These are phyloP conservation scores for Drosophila quinaria DNA, from an alignment of 2,888 invertebrate species.

Conservation along the genomic window DNA sequence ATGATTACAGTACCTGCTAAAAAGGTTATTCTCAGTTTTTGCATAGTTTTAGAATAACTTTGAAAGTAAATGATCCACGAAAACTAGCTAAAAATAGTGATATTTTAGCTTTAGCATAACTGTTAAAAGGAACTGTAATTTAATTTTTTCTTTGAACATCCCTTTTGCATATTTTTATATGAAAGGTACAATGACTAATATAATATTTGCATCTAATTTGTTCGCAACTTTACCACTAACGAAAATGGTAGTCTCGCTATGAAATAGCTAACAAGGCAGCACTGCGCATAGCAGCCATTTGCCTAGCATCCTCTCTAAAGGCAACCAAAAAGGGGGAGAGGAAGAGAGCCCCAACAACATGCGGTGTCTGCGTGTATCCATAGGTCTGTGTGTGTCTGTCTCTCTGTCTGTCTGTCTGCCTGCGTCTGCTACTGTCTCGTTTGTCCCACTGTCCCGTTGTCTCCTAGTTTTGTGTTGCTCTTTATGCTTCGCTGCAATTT, in stretches of 20 bases:
- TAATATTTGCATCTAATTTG: too few species aligned
- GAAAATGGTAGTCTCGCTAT: neutral
- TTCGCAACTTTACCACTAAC: neutral
- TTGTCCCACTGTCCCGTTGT: constrained; percentile 15
- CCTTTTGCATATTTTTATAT: too few species aligned
- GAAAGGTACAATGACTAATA: too few species aligned
- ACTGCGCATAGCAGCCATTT: constrained; percentile 44
- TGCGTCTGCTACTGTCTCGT: constrained; percentile 6
- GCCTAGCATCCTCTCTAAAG: constrained; percentile 46
- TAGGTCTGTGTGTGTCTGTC: constrained; percentile 4
- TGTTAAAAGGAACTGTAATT: too few species aligned
- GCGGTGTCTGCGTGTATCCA: constrained; percentile 25
- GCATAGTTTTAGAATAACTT: too few species aligned
- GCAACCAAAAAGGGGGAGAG: constrained; percentile 19
- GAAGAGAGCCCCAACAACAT: constrained; percentile 6
- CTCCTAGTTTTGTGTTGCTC: constrained; percentile 34
- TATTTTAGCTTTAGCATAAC: too few species aligned
- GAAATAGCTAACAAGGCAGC: neutral
- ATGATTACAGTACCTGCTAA: too few species aligned
- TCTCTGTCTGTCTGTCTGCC: constrained; percentile 19
- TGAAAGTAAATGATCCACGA: too few species aligned
- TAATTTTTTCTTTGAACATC: too few species aligned
- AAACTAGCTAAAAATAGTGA: too few species aligned
- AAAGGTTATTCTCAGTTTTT: neutral
- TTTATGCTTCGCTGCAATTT: constrained; percentile 58